Evolutionary conservation across 2,888 invertebrate genomes (phyloP).

Genomic region (Oegoconia quadripuncta): DNA sequence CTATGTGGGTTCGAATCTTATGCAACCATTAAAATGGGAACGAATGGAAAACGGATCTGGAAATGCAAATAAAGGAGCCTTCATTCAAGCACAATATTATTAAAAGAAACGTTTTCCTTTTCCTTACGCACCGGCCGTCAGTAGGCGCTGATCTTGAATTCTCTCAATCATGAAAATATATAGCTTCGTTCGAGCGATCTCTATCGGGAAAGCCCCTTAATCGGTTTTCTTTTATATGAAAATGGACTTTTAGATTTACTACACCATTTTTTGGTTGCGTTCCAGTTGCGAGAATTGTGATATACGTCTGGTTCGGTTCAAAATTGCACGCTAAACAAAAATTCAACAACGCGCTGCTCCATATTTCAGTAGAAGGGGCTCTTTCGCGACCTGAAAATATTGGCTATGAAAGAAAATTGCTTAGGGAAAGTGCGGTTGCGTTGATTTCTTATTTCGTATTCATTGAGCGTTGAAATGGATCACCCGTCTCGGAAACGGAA

Average conservation of each 20-base stretch:
- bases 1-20: background rate
- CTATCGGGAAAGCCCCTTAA: constrained; percentile 76
- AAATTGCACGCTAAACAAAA: constrained; percentile 71
- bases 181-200: constrained; percentile 74
- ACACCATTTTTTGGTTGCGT: constrained; percentile 67
- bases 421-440: constrained; percentile 62
- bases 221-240: constrained; percentile 78
- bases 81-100: constrained; percentile 52
- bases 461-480: constrained; percentile 68
- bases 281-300: constrained; percentile 60
- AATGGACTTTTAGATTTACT: constrained; percentile 77
- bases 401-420: constrained; percentile 69
- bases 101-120: constrained; percentile 64
- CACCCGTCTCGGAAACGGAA: constrained; percentile 43
- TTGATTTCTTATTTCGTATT: constrained; percentile 75
- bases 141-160: constrained; percentile 69
- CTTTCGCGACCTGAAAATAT: constrained; percentile 55
- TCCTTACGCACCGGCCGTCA: constrained; percentile 71
- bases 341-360: constrained; percentile 58
- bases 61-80: constrained; percentile 43
- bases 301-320: constrained; percentile 58
- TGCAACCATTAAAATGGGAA: constrained; percentile 11
- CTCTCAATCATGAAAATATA: constrained; percentile 78
- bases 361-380: constrained; percentile 56
- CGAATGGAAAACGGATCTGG: constrained; percentile 24